Percentiles rank a stretch among this genome's conserved stretches.
Conservation (phyloP, 2,888 invertebrate species). For the Ochropleura plecta region DNA sequence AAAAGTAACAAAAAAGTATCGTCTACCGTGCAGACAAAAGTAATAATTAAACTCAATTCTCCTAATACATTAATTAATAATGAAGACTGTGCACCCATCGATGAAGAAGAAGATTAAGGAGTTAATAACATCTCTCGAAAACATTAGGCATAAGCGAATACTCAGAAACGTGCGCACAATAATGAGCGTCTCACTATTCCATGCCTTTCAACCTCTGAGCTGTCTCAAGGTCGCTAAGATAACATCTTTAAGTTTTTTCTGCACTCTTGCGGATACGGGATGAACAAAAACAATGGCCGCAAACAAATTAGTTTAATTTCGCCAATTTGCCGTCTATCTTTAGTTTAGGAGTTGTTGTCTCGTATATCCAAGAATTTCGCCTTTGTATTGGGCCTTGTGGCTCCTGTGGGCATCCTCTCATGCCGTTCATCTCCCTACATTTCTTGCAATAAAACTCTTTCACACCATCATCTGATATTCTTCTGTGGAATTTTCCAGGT, state of each 20-base stretch:
- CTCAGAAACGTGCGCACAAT: slow-evolving; percentile 67
- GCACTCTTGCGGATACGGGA: slow-evolving; percentile 73
- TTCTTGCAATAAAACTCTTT: slow-evolving; percentile 86
- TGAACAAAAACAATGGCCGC: slow-evolving; percentile 81
- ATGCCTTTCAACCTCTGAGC: slow-evolving; percentile 69
- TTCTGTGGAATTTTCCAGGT: slow-evolving; percentile 77
- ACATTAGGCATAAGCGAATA: slow-evolving; percentile 54
- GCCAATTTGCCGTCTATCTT: slow-evolving; percentile 88
- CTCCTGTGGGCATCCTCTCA: slow-evolving; percentile 73
- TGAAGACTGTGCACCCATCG: slow-evolving; percentile 17
- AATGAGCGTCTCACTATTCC: slow-evolving; percentile 66
- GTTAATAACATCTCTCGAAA: slow-evolving; percentile 41
- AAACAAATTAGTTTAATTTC: slow-evolving; percentile 86
- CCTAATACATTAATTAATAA: slow-evolving; percentile 8
- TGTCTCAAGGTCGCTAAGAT: slow-evolving; percentile 80
- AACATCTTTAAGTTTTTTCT: slow-evolving; percentile 76
- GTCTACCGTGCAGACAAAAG: slow-evolving; percentile 8
- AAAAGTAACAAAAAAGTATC: slow-evolving; percentile 30
- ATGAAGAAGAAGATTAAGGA: slow-evolving; percentile 36
- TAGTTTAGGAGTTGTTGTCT: slow-evolving; percentile 83
- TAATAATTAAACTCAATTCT: slow-evolving; percentile 43
- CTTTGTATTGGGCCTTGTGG: slow-evolving; percentile 73
- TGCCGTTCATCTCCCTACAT: slow-evolving; percentile 79
- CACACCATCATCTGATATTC: slow-evolving; percentile 79
- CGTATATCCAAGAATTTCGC: slow-evolving; percentile 74